A percentile compares a stretch with the other conserved stretches of the same genome.
These are phyloP conservation scores for Rachycentron canadum DNA, from an alignment of 2,797 vertebrate genomes.

Conservation along the genomic window DNA sequence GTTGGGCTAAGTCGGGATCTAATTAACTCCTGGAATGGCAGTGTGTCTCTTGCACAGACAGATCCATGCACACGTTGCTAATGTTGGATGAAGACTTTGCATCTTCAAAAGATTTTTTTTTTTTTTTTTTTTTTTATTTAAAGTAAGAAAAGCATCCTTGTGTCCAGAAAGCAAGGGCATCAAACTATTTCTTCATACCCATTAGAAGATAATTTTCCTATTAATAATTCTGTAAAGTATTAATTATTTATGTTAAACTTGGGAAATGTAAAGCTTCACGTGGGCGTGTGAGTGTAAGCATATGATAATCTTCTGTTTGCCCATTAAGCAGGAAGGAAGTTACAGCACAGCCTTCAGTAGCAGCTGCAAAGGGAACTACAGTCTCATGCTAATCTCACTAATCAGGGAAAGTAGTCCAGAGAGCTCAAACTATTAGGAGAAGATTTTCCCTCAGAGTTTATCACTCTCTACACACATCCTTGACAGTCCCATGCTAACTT, in stretches of 20 bases:
- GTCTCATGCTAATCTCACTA: conserved; percentile 36
- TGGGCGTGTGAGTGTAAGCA: conserved; percentile 14
- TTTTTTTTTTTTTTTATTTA: not conserved
- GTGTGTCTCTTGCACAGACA: conserved; percentile 26
- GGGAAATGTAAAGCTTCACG: conserved; percentile 39
- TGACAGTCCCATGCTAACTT: conserved; percentile 22
- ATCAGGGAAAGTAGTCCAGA: conserved; percentile 31
- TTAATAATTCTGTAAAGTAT: conserved; percentile 52
- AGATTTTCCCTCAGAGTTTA: conserved; percentile 18
- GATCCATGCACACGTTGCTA: conserved; percentile 11
- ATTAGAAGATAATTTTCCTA: conserved; percentile 59
- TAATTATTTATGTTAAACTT: conserved; percentile 59
- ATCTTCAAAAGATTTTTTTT: conserved; percentile 26
- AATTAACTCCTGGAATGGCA: conserved; percentile 64
- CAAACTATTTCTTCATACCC: conserved; percentile 18
- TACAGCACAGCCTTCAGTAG: conserved; percentile 42
- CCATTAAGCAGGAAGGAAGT: conserved; percentile 50
- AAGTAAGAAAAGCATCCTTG: conserved; percentile 18
- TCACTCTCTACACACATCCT: not conserved
- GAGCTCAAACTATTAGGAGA: conserved; percentile 29
- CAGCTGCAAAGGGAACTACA: conserved; percentile 32
- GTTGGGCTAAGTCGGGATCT: conserved; percentile 60
- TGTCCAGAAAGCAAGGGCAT: conserved; percentile 20
- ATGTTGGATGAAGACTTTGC: conserved; percentile 23
- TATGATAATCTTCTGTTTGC: conserved; percentile 50